Evolutionary conservation across 2,888 invertebrate species (phyloP).

Genomic region (Hypolimnas misippus): DNA sequence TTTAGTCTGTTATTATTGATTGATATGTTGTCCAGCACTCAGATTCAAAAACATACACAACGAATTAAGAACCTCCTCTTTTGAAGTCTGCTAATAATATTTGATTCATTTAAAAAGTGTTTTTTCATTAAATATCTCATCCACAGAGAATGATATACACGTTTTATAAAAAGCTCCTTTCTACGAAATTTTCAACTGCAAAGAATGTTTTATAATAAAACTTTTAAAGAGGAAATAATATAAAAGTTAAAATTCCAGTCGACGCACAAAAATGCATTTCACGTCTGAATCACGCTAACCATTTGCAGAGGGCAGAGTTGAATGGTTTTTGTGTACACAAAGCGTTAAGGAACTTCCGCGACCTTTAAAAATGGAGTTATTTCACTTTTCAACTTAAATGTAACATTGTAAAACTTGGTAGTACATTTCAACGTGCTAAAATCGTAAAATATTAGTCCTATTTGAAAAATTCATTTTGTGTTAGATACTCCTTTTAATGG

Average conservation of each 20-base stretch:
- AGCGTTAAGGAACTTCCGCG: slow-evolving; percentile 4
- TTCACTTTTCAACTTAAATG: neutral
- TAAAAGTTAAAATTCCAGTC: slow-evolving; percentile 12
- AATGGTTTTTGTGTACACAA: slow-evolving; percentile 22
- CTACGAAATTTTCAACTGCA: neutral
- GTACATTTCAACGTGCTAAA: too few relatives aligned
- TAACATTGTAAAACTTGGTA: too few relatives aligned
- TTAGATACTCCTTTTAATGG: too few relatives aligned
- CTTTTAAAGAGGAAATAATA: slow-evolving; percentile 14
- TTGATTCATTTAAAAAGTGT: too few relatives aligned
- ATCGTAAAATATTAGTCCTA: too few relatives aligned
- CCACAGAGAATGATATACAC: neutral
- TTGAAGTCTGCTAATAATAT: neutral
- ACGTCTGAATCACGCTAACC: slow-evolving; percentile 20
- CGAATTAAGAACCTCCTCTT: neutral
- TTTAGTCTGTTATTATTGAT: too few relatives aligned
- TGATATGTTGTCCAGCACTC: too few relatives aligned
- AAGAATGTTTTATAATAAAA: neutral
- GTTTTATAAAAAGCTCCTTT: slow-evolving; percentile 3
- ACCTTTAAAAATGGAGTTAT: neutral
- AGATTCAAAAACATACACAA: neutral
- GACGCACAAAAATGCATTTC: slow-evolving; percentile 19
- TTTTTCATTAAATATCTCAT: too few relatives aligned
- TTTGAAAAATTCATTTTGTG: too few relatives aligned
- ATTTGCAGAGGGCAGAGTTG: slow-evolving; percentile 22